Percentiles rank a stretch among this genome's conserved stretches.
phyloP scores from a whole-genome alignment of 2,113 vertebrate species.

The Bubalus kerabau region DNA sequence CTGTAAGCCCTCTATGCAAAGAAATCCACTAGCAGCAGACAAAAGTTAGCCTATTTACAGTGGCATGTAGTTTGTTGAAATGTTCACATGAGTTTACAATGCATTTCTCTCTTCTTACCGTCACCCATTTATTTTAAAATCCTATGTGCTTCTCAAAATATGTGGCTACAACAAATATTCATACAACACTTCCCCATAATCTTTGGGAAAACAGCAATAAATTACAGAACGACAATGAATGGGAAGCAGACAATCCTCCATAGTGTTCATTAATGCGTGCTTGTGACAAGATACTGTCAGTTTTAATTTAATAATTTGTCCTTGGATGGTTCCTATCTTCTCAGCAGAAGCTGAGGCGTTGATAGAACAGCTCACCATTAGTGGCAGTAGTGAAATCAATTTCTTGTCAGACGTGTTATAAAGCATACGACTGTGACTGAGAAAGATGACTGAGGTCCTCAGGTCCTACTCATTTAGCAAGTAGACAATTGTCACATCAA shows the following conservation, averaged over 20 bases:
- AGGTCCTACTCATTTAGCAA: constrained; percentile 25
- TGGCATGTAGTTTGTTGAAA: constrained; percentile 20
- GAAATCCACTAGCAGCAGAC: background rate
- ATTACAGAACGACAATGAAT: constrained; percentile 52
- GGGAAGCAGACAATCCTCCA: constrained; percentile 46
- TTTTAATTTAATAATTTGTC: constrained; percentile 61
- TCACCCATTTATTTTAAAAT: constrained; percentile 45
- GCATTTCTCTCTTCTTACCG: constrained; percentile 38
- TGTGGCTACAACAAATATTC: constrained; percentile 46
- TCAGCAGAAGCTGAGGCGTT: constrained; percentile 32
- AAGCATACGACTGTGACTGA: background rate
- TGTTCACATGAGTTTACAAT: background rate
- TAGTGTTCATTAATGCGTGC: constrained; percentile 57
- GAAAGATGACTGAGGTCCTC: background rate
- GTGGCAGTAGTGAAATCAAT: constrained; percentile 23
- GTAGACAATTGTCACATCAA: background rate
- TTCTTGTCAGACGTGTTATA: background rate
- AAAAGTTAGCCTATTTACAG: constrained; percentile 14
- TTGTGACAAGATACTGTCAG: constrained; percentile 58
- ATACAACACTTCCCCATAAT: constrained; percentile 28
- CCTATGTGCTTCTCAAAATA: constrained; percentile 51
- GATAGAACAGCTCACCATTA: background rate
- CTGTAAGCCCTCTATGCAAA: background rate
- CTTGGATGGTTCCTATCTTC: constrained; percentile 28
- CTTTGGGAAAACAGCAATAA: constrained; percentile 49